Evolutionary conservation across 2,888 invertebrate genomes (phyloP).

Genomic region (Zygaena filipendulae): DNA sequence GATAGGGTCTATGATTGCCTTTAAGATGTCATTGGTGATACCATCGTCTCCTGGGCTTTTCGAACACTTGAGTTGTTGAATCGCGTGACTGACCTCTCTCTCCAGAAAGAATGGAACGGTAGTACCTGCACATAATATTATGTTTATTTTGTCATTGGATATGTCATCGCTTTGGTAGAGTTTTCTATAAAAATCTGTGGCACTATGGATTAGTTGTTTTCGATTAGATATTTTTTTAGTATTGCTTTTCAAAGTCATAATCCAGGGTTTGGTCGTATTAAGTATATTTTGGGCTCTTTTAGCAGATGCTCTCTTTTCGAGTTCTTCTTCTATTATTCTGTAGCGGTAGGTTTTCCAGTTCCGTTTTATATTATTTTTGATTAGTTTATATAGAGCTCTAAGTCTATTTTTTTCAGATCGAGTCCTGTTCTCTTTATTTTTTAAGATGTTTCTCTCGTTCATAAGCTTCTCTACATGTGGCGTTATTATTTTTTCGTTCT

Average conservation of each 20-base stretch:
- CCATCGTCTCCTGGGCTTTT: constrained; percentile 7
- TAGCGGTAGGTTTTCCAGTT: no score
- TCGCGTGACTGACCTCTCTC: constrained; percentile 1
- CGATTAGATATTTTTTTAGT: neutral
- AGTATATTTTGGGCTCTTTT: neutral
- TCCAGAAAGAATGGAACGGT: constrained; percentile 1
- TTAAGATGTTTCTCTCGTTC: neutral
- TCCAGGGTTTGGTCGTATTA: neutral
- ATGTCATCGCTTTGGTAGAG: no score
- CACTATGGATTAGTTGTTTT: neutral
- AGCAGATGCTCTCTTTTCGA: neutral
- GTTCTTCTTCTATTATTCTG: constrained; percentile 1
- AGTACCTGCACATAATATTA: no score
- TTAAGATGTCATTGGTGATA: constrained; percentile 8
- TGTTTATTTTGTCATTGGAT: no score
- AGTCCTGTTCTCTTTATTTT: neutral
- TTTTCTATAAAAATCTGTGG: constrained; percentile 1
- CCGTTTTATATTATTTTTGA: no score
- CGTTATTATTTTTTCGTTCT: neutral
- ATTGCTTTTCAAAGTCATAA: neutral
- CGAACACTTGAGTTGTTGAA: constrained; percentile 1
- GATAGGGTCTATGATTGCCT: constrained; percentile 2
- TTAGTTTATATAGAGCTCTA: neutral
- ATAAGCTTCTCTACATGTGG: neutral
- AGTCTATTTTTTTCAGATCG: neutral